Evolutionary conservation across 2,797 vertebrate genomes (phyloP).

Genomic region (Lepilemur ruficaudatus): DNA sequence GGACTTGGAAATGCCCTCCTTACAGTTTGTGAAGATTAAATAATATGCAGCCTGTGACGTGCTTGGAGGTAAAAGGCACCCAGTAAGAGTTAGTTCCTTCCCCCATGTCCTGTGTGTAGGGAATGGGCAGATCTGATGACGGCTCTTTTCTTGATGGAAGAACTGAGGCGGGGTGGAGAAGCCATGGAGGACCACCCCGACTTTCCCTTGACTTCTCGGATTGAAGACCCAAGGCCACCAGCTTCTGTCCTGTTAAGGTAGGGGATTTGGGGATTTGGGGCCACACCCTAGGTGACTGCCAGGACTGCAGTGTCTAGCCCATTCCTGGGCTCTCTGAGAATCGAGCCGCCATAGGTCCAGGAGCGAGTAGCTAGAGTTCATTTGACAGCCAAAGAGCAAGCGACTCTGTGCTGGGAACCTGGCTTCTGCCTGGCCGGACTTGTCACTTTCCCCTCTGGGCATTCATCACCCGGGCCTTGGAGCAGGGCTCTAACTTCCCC

Average conservation of each 20-base stretch:
- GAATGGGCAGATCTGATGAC: neutral
- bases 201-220: neutral
- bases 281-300: neutral
- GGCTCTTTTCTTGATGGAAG: conserved; percentile 21
- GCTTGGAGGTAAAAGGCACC: neutral
- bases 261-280: neutral
- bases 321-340: neutral
- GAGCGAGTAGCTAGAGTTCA: neutral
- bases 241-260: neutral
- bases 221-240: neutral
- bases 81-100: conserved; percentile 48
- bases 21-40: conserved; percentile 28
- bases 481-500: neutral
- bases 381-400: neutral
- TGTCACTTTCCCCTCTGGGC: neutral
- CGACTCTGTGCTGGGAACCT: neutral
- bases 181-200: neutral
- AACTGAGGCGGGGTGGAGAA: neutral
- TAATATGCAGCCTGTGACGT: conserved; percentile 12
- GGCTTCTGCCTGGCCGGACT: neutral
- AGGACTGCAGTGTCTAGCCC: no score
- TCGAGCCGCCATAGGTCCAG: neutral
- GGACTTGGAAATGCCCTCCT: conserved; percentile 9
- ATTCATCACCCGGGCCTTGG: rapidly evolving
- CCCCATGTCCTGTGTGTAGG: neutral